phyloP scores from a whole-genome alignment of 2,888 invertebrate genomes.

The Monopis laevigella region DNA sequence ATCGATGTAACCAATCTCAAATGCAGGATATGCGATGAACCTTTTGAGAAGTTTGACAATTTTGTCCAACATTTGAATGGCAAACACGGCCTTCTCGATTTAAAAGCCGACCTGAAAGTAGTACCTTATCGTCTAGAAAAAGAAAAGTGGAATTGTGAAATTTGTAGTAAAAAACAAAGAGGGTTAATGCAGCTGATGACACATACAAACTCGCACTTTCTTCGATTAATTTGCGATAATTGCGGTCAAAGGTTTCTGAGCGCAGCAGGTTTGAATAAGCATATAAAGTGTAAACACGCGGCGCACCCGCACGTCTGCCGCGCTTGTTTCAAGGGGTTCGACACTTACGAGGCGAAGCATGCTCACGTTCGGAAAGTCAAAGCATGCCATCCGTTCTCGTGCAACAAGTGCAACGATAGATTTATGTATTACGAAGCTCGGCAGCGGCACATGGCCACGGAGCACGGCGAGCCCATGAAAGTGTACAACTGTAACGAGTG shows the following conservation, averaged over 20 bases:
- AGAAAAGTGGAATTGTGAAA: slow-evolving; percentile 32
- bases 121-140: slow-evolving; percentile 32
- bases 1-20: slow-evolving; percentile 25
- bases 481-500: slow-evolving; percentile 26
- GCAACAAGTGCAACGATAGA: slow-evolving; percentile 41
- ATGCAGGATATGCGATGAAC: slow-evolving; percentile 24
- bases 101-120: slow-evolving; percentile 30
- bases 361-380: slow-evolving; percentile 34
- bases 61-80: slow-evolving; percentile 37
- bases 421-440: slow-evolving; percentile 27
- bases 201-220: slow-evolving; percentile 47
- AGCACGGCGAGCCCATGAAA: slow-evolving; percentile 21
- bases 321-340: slow-evolving; percentile 33
- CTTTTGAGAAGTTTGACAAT: slow-evolving; percentile 29
- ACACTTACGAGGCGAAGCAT: slow-evolving; percentile 34
- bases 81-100: slow-evolving; percentile 27
- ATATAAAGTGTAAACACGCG: slow-evolving; percentile 33
- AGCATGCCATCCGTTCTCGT: slow-evolving; percentile 45
- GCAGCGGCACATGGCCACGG: slow-evolving; percentile 22
- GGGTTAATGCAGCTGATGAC: slow-evolving; percentile 42
- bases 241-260: slow-evolving; percentile 52
- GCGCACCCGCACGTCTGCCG: slow-evolving; percentile 21
- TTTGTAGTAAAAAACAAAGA: slow-evolving; percentile 36
- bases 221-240: slow-evolving; percentile 45
- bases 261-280: slow-evolving; percentile 37